Base-by-base conservation (phyloP, 2,113 vertebrate genomes). In the Pollachius pollachius region DNA sequence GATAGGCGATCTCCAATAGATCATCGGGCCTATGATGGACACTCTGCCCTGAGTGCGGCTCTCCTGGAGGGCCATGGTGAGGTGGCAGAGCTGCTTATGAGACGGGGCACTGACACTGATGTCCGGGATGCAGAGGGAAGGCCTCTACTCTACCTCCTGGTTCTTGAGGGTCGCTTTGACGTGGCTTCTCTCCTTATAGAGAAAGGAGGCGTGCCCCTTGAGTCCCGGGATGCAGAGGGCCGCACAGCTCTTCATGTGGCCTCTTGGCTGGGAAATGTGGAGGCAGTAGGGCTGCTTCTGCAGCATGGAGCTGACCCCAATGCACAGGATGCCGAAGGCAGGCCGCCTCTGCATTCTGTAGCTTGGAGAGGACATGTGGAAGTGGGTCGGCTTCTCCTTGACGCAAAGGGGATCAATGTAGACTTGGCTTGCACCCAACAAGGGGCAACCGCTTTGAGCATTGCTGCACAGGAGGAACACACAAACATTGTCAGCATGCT, bases 401-500 rank as follows among this genome's bases (percentile, higher is more conserved):
- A 84, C 4, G 72, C 77, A 23, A 74, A 37, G 0, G 87, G 82
- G 3, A 54, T 91, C 1, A 72, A 74, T 9, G 86, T 92, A 15
- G 85, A 94, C 65, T 86, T 93, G 3, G 80, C 90, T 17, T 94
- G 93, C 61, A 81, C 84, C 48, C 81, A 74, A 71, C 93, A 94
- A 65, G 88, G 91, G 5, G 93, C 93, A 64, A 95, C 93, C 0
- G 87, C 92, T 1, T 83, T 94, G 52, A 91, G 91, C 73, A 92
- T 94, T 0, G 90, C 93, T 0, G 84, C 93, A 2, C 94, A 94
- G 71, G 92, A 90, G 65, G 94, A 93, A 18, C 90, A 93, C 8
- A 5, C 71, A 1, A 89, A 90, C 30, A 83, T 93, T 19, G 93
- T 91, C 12, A 80, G 71, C 61, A 83, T 91, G 52, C 90, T 94